These are phyloP conservation scores for Melinaea marsaeus DNA, from an alignment of 2,888 invertebrate species.

Conservation along the genomic window DNA sequence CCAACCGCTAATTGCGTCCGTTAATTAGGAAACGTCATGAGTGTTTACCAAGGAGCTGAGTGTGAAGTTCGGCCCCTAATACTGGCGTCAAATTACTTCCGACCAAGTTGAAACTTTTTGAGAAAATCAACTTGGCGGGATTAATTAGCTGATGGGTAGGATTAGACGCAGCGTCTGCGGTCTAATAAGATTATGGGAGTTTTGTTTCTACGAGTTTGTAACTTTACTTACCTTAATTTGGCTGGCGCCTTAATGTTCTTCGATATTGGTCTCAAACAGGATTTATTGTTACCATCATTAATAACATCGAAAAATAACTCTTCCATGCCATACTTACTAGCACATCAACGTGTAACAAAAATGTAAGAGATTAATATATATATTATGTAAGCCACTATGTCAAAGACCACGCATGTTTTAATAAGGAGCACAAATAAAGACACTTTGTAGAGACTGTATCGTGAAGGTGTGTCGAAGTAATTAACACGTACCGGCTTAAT, in stretches of 20 bases:
- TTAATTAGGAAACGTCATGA: conserved; percentile 79
- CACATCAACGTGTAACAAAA: not conserved
- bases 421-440: conserved; percentile 45
- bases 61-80: conserved; percentile 74
- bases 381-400: conserved; percentile 12
- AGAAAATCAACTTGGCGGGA: conserved; percentile 72
- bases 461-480: conserved; percentile 54
- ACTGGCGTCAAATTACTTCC: conserved; percentile 75
- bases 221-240: conserved; percentile 71
- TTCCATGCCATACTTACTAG: not conserved
- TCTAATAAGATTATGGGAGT: conserved; percentile 76
- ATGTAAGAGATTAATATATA: not conserved
- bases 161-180: conserved; percentile 69
- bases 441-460: conserved; percentile 49
- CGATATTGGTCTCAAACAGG: conserved; percentile 25
- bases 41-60: conserved; percentile 77
- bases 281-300: conserved; percentile 11
- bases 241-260: conserved; percentile 52
- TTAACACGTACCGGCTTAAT: conserved; percentile 68
- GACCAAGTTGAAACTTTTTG: conserved; percentile 71
- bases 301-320: not conserved
- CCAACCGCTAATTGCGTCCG: conserved; percentile 77
- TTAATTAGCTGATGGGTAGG: conserved; percentile 77
- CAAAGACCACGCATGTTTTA: conserved; percentile 28
- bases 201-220: conserved; percentile 70